Base-by-base conservation (phyloP, 37 sponge, comb jelly and placozoan species). In the Halisarca cf. caerulea region DNA sequence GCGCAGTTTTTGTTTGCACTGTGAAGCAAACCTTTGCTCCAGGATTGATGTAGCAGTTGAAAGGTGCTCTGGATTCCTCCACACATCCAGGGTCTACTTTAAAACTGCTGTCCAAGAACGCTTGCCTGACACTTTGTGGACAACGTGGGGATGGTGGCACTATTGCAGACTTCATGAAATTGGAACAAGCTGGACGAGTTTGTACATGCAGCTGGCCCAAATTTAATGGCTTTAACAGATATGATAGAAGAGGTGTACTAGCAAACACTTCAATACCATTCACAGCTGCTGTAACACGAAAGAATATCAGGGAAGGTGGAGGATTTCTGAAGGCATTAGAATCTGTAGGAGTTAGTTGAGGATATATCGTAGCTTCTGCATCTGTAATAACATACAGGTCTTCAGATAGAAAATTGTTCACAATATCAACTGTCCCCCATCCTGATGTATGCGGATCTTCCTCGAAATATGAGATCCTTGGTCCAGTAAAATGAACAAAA, bases 241-340 rank as follows among this genome's bases (percentile, higher is more conserved):
- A 74, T 74, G 77, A 37, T n/a, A 74, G 2, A 36, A 74, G 77
- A 40, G 77, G 77, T n/a, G 41, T 74, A 25, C 77, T 74, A 40
- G 42, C 23, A 74, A 74, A 74, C 24, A 74, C 36, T 40, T 40
- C 45, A 9, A 74, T 40, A 1, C 77, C 77, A 40, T 37, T 21
- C 9, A 37, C 77, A 44, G 23, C 24, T n/a, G 42, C 77, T 7
- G 77, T 36, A 11, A 74, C 45, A 21, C 36, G 44, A 2, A 74
- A 3, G 25, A 74, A 74, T 8, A 74, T 11, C 24, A 74, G 25
- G 17, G 36, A 32, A 18, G 42, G 45, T 40, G 24, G 24, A 36
- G 77, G 77, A 62, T 62, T 62, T 4, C 30, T n/a, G 25, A 23
- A 20, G 7, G 6, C 64, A 62, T 62, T 62, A 30, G 64, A 7